phyloP scores from a whole-genome alignment of 2,797 vertebrate genomes.

The Caiman crocodilus region DNA sequence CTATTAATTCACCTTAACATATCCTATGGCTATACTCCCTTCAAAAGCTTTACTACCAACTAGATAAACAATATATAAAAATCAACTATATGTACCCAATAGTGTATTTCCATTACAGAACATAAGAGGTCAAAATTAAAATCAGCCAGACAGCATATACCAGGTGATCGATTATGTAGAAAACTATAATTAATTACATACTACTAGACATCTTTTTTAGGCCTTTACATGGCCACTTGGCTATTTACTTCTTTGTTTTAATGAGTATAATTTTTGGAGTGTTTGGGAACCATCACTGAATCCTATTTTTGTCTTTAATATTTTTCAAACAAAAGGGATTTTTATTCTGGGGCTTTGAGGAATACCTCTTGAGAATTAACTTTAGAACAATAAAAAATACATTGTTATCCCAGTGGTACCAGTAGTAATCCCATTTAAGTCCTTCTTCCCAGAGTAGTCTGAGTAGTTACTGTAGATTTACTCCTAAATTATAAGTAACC shows the following conservation, averaged over 20 bases:
- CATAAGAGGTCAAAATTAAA: not conserved
- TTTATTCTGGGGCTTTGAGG: not conserved
- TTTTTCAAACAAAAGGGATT: not conserved
- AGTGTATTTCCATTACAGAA: not conserved
- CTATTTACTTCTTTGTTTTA: not conserved
- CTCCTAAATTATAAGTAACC: slow-evolving; percentile 71
- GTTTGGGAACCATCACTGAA: not conserved
- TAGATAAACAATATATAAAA: not conserved
- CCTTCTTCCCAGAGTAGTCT: not conserved
- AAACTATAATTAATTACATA: slow-evolving; percentile 8
- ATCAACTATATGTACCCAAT: not conserved
- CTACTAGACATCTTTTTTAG: not conserved
- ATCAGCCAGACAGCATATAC: not conserved
- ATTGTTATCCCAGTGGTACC: not conserved
- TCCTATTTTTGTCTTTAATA: not conserved
- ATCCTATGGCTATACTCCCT: not conserved
- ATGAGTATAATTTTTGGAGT: not conserved
- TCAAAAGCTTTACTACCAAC: not conserved
- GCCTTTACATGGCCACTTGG: not conserved
- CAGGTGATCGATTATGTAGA: not conserved
- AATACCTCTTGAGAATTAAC: not conserved
- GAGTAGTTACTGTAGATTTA: slow-evolving; percentile 48
- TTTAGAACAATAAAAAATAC: not conserved
- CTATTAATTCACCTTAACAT: too few species aligned
- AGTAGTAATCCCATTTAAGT: not conserved